phyloP scores from a whole-genome alignment of 2,113 vertebrate species.

The Esox niger region DNA sequence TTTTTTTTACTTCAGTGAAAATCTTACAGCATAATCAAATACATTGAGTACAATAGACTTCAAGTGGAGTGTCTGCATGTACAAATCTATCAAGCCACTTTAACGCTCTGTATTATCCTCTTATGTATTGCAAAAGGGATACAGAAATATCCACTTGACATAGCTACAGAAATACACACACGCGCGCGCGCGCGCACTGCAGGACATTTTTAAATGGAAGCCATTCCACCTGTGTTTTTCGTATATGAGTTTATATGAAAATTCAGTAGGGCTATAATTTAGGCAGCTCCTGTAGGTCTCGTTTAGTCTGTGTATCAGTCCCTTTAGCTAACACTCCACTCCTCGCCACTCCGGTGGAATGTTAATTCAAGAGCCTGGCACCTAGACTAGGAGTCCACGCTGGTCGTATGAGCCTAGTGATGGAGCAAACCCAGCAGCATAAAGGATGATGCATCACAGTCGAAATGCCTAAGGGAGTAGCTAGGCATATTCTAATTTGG shows the following conservation, averaged over 20 bases:
- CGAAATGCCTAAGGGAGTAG: slow-evolving; percentile 64
- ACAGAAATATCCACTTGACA: no score
- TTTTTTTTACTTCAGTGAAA: not conserved
- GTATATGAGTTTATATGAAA: not conserved
- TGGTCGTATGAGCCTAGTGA: not conserved
- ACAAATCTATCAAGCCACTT: not conserved
- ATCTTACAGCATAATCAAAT: not conserved
- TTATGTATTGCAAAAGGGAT: not conserved
- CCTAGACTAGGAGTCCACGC: no score
- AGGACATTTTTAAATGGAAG: not conserved
- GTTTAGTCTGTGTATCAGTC: no score
- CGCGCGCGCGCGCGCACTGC: not conserved
- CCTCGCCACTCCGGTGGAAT: no score
- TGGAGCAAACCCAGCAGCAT: slow-evolving; percentile 25
- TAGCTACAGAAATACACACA: not conserved
- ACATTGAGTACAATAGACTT: not conserved
- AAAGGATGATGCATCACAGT: slow-evolving; percentile 60
- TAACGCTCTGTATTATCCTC: not conserved
- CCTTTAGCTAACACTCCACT: not conserved
- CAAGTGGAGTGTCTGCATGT: not conserved
- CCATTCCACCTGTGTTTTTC: not conserved
- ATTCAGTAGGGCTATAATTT: not conserved
- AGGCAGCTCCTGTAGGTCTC: not conserved
- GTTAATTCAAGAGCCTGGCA: no score
- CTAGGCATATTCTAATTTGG: slow-evolving; percentile 73